Evolutionary conservation across 2,113 vertebrate genomes (phyloP).

Genomic region (Oxygymnocypris stewartii): DNA sequence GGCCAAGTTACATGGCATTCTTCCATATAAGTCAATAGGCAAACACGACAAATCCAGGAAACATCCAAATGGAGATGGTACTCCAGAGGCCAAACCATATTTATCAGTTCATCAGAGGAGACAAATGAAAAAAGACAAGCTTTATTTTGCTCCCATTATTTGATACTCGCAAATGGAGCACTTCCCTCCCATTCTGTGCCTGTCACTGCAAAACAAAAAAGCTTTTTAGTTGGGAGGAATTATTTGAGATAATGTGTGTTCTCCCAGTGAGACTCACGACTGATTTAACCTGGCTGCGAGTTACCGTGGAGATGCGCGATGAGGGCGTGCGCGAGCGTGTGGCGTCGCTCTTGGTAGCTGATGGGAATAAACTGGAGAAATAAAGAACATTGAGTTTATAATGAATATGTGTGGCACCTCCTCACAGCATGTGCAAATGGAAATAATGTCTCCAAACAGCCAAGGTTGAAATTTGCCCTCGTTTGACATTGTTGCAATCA

Average conservation of each 20-base stretch:
- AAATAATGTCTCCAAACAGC: conserved; percentile 16
- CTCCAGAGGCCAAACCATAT: conserved; percentile 38
- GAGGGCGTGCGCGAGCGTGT: neutral
- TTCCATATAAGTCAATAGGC: conserved; percentile 22
- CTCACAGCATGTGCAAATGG: neutral
- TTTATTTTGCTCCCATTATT: conserved; percentile 41
- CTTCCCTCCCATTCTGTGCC: conserved; percentile 21
- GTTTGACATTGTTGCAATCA: conserved; percentile 28
- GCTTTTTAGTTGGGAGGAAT: conserved; percentile 44
- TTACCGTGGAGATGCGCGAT: conserved; percentile 37
- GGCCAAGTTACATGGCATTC: neutral
- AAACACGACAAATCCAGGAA: conserved; percentile 30
- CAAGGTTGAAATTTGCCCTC: neutral
- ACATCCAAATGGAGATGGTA: conserved; percentile 14
- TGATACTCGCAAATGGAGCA: conserved; percentile 31
- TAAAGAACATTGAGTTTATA: neutral
- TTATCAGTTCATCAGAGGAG: conserved; percentile 49
- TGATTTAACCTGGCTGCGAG: conserved; percentile 43
- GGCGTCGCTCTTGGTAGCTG: conserved; percentile 22
- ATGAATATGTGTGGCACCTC: conserved; percentile 15
- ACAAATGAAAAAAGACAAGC: conserved; percentile 48
- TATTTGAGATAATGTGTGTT: conserved; percentile 40
- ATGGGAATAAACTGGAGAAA: conserved; percentile 22
- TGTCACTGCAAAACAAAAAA: conserved; percentile 21
- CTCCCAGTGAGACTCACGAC: conserved; percentile 35